Evolutionary conservation across 2,797 vertebrate species (phyloP), one percentile per base, ranked within the genome.

Genomic region (Pterois miles): DNA sequence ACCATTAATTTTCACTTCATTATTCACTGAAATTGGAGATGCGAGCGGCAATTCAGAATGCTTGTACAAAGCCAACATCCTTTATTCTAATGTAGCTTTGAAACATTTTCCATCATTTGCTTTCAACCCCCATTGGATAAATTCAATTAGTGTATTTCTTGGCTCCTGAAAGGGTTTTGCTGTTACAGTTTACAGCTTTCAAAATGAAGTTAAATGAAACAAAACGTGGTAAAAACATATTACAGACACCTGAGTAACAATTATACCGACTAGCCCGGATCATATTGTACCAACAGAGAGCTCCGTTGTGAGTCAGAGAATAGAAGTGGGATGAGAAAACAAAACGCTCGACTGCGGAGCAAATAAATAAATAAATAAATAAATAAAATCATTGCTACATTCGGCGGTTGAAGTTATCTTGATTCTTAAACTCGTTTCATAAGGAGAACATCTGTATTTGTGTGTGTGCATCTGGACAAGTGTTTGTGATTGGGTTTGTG

Each of bases 201-300:
- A 65, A 64, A 74, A 80, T 52, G 1, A 62, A 63, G 56, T 78
- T 58, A 71, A 88, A 86, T 72, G 23, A 79, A 74, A 22, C 12
- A 60, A 59, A 5, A 22, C 27, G 2, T 52, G 33, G 53, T 69
- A 33, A 74, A 83, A 66, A 63, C 48, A 34, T 6, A 75, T 78
- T 58, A 79, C 31, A 50, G 48, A 64, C 31, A 73, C 27, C 38
- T 13, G 36, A 80, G 46, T 53, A 74, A 70, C 48, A 56, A 48
- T 48, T 68, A 34, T 0, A 65, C 62, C 71, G 78, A 82, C 66
- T 33, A 74, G 56, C 79, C 54, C 0, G 1, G 63, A 71, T 84
- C 63, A 81, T 25, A 29, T 53, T 73, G 71, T 74, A 74, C 36
- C 58, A 20, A 58, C 71, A 71, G 36, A 81, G 73, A 72, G 53